A percentile compares a stretch with the other conserved stretches of the same genome.
Evolutionary conservation across 2,797 vertebrate species (phyloP).

Genomic region (Crax fasciolata): DNA sequence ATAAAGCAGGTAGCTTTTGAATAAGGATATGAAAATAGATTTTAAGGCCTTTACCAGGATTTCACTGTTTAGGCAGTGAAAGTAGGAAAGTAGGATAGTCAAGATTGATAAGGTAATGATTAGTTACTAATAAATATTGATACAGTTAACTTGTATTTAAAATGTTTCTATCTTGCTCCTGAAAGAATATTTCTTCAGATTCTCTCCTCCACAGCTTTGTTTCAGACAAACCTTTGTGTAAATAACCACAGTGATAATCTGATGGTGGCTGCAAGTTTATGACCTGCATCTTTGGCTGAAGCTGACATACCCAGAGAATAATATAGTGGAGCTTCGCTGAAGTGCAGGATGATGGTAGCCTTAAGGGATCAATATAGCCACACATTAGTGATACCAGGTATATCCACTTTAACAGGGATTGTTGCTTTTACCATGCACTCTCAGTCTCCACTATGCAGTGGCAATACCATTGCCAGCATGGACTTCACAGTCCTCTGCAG

Average conservation of each 20-base stretch:
- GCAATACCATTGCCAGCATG: neutral
- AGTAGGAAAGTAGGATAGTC: neutral
- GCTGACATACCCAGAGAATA: neutral
- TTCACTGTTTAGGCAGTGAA: neutral
- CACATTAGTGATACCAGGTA: neutral
- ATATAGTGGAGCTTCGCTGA: neutral
- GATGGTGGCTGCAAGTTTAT: neutral
- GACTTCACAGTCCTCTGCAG: neutral
- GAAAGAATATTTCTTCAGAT: neutral
- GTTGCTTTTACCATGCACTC: neutral
- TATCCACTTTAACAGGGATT: neutral
- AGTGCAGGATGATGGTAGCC: neutral
- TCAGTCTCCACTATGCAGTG: accelerated
- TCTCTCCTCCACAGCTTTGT: neutral
- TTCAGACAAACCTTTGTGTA: neutral
- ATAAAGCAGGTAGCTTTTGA: neutral
- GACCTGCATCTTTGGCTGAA: neutral
- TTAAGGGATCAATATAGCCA: neutral
- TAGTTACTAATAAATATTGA: neutral
- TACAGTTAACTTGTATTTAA: neutral
- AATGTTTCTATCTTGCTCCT: neutral
- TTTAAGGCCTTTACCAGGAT: neutral
- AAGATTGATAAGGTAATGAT: neutral
- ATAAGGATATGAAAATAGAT: neutral
- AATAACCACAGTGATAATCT: neutral